Conservation (phyloP, 2,797 vertebrate species). For the Pipistrellus kuhlii region DNA sequence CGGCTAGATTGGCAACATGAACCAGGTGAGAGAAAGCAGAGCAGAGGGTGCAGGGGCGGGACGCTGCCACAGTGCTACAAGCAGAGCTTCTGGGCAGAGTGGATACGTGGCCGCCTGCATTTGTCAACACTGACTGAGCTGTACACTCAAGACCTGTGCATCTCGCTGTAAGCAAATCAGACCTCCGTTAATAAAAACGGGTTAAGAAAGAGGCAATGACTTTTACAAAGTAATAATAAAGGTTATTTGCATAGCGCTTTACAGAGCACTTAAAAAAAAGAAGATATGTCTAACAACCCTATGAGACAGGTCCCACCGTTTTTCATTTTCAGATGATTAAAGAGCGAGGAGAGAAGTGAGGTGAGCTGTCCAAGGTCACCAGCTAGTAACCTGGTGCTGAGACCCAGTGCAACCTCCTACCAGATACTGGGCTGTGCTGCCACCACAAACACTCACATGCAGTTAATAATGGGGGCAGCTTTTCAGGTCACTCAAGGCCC, state of each 20-base stretch:
- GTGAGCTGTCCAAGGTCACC: background rate
- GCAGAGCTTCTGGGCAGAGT: background rate
- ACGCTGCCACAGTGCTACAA: background rate
- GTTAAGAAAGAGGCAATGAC: background rate
- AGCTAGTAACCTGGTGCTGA: background rate
- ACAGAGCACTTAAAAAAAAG: background rate
- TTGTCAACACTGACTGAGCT: background rate
- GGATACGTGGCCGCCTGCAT: background rate
- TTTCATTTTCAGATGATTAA: background rate
- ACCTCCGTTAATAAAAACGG: background rate
- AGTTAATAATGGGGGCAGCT: background rate
- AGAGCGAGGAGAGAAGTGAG: background rate
- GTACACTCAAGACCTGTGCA: background rate
- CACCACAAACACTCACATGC: fast-evolving
- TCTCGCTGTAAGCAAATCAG: background rate
- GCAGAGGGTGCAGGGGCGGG: background rate
- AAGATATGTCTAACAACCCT: background rate
- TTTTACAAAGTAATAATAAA: background rate
- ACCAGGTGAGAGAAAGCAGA: too few relatives aligned
- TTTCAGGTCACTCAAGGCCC: background rate
- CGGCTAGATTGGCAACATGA: background rate
- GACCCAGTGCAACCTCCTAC: background rate
- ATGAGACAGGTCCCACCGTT: background rate
- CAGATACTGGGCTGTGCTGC: fast-evolving
- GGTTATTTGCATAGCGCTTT: background rate